Evolutionary conservation across 2,797 vertebrate genomes (phyloP).

Genomic region (Xyrichtys novacula): DNA sequence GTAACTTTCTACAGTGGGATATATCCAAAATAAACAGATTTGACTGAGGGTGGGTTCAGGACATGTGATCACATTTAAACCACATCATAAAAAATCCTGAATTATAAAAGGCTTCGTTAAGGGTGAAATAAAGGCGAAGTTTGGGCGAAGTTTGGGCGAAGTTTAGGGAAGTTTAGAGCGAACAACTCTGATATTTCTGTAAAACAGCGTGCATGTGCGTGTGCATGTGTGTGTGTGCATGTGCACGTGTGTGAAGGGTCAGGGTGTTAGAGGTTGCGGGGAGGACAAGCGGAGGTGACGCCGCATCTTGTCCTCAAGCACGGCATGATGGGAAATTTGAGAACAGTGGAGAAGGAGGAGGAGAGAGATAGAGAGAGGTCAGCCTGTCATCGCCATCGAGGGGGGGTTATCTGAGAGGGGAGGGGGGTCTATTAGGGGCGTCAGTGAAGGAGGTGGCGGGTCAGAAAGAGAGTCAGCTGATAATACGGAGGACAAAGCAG

Average conservation of each 20-base stretch:
- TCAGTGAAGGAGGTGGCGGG: constrained; percentile 18
- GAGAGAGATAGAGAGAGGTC: constrained; percentile 39
- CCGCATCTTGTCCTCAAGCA: constrained; percentile 62
- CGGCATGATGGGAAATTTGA: constrained; percentile 66
- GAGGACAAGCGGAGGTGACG: constrained; percentile 61
- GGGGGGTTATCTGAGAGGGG: constrained; percentile 51
- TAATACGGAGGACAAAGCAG: no score
- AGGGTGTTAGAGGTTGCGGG: constrained; percentile 49
- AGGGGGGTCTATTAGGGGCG: not conserved
- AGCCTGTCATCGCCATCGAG: constrained; percentile 59
- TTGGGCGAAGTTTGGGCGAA: no score
- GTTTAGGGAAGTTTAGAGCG: no score
- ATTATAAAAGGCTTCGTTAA: no score
- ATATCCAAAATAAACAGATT: no score
- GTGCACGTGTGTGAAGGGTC: constrained; percentile 27
- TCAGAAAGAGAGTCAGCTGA: not conserved
- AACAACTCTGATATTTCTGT: no score
- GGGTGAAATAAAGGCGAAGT: no score
- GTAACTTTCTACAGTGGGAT: no score
- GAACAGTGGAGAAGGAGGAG: constrained; percentile 28
- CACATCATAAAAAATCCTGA: no score
- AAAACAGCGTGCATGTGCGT: not conserved
- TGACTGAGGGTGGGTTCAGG: no score
- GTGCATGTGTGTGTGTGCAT: constrained; percentile 18
- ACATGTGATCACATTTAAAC: no score